Evolutionary conservation across 2,113 vertebrate species (phyloP), one percentile per base, ranked within the genome.

Genomic region (Hiodon tergisus): DNA sequence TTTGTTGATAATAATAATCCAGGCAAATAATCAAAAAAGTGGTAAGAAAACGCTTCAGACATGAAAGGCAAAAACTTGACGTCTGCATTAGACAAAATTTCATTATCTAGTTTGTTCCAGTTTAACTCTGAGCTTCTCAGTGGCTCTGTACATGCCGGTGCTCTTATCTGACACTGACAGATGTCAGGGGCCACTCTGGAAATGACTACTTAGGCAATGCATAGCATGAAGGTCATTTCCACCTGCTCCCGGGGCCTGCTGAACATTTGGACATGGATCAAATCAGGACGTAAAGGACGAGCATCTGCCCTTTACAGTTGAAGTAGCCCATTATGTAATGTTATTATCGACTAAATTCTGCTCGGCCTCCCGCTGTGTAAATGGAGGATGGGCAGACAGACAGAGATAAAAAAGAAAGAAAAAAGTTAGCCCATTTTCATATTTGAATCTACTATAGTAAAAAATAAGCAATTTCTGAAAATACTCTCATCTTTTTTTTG

Each of bases 181-280:
- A 6, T 6, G 6, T 16, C 67, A 47, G 50, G 10, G 6, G 48
- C 53, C 55, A 60, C 55, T 16, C 47, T 52, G 48, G 63, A 73
- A 63, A 73, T 67, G 57, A 59, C 48, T 75, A 58, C 77, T 82
- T 78, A 81, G 79, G 78, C 76, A 82, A 69, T 61, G 75, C 72
- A 46, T 31, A 59, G 74, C 81, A 80, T 46, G 73, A 81, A 83
- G 84, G 78, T 86, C 76, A 81, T 60, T 82, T 83, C 80, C 80
- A 75, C 79, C 78, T 77, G 58, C n/a, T 61, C 69, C 67, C 75
- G 11, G 66, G 67, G 79, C 79, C 70, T 52, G 70, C 62, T 69
- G 58, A 58, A 74, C 71, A 65, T 78, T 76, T 79, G 79, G 71
- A 79, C 74, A 76, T 77, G 54, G 67, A 83, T 86, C 73, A 79